Base-by-base conservation (phyloP, 2,888 invertebrate species). In the Chrysotoxum bicinctum region DNA sequence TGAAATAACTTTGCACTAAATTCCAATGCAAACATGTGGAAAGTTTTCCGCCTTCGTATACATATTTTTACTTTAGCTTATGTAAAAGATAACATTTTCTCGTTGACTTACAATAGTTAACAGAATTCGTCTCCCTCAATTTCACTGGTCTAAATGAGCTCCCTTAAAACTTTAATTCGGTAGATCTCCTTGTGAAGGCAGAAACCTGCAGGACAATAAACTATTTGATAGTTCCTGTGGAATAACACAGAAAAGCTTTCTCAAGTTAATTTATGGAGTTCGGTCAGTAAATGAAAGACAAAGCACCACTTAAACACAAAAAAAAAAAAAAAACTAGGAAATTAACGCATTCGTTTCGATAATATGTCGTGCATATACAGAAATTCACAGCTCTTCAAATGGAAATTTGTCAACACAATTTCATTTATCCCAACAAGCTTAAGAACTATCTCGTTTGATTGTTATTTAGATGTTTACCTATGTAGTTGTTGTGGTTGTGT, bases 161-260 rank as follows among this genome's bases (percentile, higher is more conserved):
- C 16, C 35, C 43, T 54, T 37, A 60, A 74, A 52, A 74, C 68
- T 56, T 62, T 54, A 78, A 64, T 43, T 45, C 48, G 69, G 23
- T 78, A 32, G 19, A 64, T 54, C 64, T 74, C 62, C 69, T 68
- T 84, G 60, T 75, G 75, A 62, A 52, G 70, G 50, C 58, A 80
- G 80, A 35, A 35, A 16, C 16, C 66, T 84, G 66, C 66, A 80
- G 70, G 54, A 76, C 80, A 80, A 84, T 84, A 80, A 75, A 80
- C 76, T 72, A 80, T 54, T 68, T 48, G 72, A 60, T 66, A 23
- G 75, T 66, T 76, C 72, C 40, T 54, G 45, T 26, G 8, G 45
- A 54, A 37, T 35, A 80, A 85, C 80, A 85, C 32, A 58, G 56
- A 76, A 85, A 85, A 85, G 84, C 76, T 80, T 68, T 83, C 75